Percentiles rank a stretch among this genome's conserved stretches.
These are phyloP conservation scores for Platygyra sinensis DNA, from an alignment of 64 coral and sea anemone species.

Conservation along the genomic window DNA sequence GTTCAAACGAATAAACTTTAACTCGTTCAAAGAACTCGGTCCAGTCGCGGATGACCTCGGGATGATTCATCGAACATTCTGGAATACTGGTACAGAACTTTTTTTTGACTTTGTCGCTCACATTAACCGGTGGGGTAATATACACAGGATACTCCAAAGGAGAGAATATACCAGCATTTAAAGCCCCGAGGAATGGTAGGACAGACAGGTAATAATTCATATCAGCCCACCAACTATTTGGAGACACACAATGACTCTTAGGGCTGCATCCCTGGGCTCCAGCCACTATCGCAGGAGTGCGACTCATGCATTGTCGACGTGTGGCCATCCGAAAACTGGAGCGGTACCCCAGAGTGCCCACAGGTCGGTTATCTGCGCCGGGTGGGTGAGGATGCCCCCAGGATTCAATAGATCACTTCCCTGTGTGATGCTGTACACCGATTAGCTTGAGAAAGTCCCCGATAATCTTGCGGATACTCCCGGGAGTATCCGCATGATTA, in stretches of 20 bases:
- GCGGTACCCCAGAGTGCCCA: slow-evolving; percentile 89
- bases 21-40: slow-evolving; percentile 61
- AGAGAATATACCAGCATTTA: slow-evolving; percentile 62
- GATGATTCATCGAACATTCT: slow-evolving; percentile 39
- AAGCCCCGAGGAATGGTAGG: slow-evolving; percentile 77
- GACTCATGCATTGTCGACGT: slow-evolving; percentile 53
- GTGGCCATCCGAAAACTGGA: slow-evolving; percentile 92
- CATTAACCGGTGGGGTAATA: slow-evolving; percentile 50
- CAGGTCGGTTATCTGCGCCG: no score
- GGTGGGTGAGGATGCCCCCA: slow-evolving; percentile 89
- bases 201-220: slow-evolving; percentile 92
- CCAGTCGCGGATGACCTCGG: slow-evolving; percentile 65
- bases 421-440: no score
- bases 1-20: neutral
- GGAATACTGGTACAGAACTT: slow-evolving; percentile 72
- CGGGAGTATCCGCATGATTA: no score
- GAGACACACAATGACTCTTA: slow-evolving; percentile 6
- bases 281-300: neutral
- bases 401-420: no score
- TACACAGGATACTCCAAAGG: slow-evolving; percentile 45
- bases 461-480: no score
- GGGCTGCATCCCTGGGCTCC: neutral
- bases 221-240: slow-evolving; percentile 90
- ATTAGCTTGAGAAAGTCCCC: no score
- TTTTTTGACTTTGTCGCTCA: slow-evolving; percentile 30